These are phyloP conservation scores for Coracias cyanogaster DNA, from an alignment of 2,797 vertebrate genomes.

Conservation along the genomic window DNA sequence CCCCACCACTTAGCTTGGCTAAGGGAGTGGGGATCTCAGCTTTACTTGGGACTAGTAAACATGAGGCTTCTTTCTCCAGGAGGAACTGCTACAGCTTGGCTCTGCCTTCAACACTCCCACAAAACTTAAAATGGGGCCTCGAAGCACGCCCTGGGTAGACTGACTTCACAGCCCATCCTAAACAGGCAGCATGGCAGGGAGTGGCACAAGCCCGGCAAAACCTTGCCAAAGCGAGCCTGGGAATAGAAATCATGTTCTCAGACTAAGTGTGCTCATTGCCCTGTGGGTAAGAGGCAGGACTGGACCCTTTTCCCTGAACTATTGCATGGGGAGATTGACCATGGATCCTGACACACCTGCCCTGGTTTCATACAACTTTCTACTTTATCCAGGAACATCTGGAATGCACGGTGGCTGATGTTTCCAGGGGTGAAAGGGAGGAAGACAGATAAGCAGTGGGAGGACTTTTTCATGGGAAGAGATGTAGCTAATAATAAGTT, in stretches of 20 bases:
- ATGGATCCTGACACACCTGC: neutral
- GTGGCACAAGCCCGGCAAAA: neutral
- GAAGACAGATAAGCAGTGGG: neutral
- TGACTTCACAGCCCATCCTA: neutral
- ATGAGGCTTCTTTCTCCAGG: neutral
- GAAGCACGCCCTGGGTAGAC: neutral
- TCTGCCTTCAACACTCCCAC: neutral
- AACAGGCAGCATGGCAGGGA: neutral
- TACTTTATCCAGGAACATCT: neutral
- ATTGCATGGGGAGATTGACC: neutral
- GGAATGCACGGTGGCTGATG: neutral
- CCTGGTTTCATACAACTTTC: neutral
- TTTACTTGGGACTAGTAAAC: neutral
- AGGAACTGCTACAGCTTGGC: neutral
- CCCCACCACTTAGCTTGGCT: fast-evolving
- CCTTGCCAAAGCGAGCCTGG: neutral
- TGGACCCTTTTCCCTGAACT: neutral
- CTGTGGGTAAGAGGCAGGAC: neutral
- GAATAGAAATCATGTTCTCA: fast-evolving
- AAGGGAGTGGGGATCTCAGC: neutral
- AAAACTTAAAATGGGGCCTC: neutral
- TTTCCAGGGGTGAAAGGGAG: neutral
- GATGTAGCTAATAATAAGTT: neutral
- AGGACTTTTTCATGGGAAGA: neutral
- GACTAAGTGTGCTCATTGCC: neutral